phyloP scores from a whole-genome alignment of 2,888 invertebrate species.

The Tenthredo amoena region DNA sequence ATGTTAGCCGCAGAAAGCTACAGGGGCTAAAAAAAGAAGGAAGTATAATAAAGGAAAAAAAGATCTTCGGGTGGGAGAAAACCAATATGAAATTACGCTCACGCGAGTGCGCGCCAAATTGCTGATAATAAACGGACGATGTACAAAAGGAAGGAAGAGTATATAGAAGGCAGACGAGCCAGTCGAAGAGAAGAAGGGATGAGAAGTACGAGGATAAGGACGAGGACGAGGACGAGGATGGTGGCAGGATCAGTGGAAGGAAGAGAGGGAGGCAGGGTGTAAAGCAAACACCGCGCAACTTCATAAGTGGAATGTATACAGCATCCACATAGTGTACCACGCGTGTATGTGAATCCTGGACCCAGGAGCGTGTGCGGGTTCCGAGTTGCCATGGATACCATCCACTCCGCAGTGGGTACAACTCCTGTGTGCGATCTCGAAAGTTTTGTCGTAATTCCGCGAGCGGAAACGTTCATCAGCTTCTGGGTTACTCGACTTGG shows the following conservation, averaged over 20 bases:
- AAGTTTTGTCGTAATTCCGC: constrained; percentile 41
- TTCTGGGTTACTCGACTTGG: constrained; percentile 15
- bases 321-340: neutral
- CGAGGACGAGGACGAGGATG: constrained; percentile 57
- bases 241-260: neutral
- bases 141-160: constrained; percentile 67
- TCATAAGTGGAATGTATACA: constrained; percentile 47
- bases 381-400: constrained; percentile 52
- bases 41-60: constrained; percentile 47
- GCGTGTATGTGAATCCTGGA: neutral
- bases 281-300: constrained; percentile 53
- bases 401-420: constrained; percentile 1
- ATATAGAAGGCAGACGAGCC: constrained; percentile 47
- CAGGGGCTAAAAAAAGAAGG: constrained; percentile 11
- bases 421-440: constrained; percentile 23
- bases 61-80: constrained; percentile 65
- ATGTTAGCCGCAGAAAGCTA: constrained; percentile 50
- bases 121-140: constrained; percentile 75
- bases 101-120: constrained; percentile 74
- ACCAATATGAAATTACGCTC: constrained; percentile 75
- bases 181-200: constrained; percentile 48
- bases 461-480: constrained; percentile 12
- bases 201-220: constrained; percentile 55
- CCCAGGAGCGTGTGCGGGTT: constrained; percentile 1
- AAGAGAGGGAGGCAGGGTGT: constrained; percentile 30